Percentiles rank a stretch among this genome's conserved stretches.
Conservation (phyloP, 1,140 invertebrate species). For the Penaeus vannamei region DNA sequence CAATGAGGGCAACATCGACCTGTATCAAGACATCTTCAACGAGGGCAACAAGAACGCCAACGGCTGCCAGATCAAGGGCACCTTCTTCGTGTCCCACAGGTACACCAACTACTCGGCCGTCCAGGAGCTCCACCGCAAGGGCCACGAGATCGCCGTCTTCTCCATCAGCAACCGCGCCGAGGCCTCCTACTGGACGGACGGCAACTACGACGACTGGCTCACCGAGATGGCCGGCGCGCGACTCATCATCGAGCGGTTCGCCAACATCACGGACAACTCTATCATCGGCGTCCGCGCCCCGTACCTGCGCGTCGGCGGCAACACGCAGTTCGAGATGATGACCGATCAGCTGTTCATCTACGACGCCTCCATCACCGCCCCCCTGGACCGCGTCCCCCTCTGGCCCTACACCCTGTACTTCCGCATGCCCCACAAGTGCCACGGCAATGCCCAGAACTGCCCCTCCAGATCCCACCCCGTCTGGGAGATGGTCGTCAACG, state of each 20-base stretch:
- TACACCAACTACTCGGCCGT: conserved; percentile 96
- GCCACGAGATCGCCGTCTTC: conserved; percentile 94
- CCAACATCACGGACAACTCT: conserved; percentile 91
- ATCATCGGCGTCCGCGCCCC: conserved; percentile 92
- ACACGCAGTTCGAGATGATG: conserved; percentile 97
- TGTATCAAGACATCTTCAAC: conserved; percentile 92
- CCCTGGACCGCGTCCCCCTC: conserved; percentile 88
- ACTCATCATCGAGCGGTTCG: conserved; percentile 77
- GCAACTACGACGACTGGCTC: conserved; percentile 91
- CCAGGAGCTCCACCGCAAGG: conserved; percentile 89
- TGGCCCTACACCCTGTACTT: conserved; percentile 97
- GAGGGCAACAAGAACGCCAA: conserved; percentile 90
- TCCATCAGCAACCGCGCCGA: conserved; percentile 94
- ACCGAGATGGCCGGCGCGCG: conserved; percentile 96
- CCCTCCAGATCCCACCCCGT: conserved; percentile 91
- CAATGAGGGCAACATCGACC: conserved; percentile 93
- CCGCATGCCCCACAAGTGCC: conserved; percentile 94
- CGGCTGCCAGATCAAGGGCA: conserved; percentile 85
- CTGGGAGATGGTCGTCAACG: conserved; percentile 97
- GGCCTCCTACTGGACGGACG: conserved; percentile 89
- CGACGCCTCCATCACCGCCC: conserved; percentile 93
- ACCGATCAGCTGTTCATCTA: conserved; percentile 95
- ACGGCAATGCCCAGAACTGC: conserved; percentile 93
- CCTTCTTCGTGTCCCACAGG: conserved; percentile 96
- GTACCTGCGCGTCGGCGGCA: conserved; percentile 91